phyloP scores from a whole-genome alignment of 2,797 vertebrate genomes.

The Galaxias olidus region DNA sequence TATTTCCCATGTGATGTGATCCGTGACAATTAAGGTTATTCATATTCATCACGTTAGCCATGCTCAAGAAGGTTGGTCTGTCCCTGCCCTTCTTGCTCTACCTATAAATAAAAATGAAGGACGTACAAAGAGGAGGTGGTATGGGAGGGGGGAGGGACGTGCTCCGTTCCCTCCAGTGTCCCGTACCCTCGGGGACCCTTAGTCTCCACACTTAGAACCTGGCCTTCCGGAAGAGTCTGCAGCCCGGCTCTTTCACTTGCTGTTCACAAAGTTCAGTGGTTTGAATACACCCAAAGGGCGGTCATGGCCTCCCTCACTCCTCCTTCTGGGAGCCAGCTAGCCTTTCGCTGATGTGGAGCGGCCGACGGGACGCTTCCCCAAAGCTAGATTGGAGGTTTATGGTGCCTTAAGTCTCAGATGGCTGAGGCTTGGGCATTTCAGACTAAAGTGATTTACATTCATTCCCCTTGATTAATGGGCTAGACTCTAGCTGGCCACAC shows the following conservation, averaged over 20 bases:
- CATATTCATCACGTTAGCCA: constrained; percentile 67
- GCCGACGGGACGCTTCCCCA: constrained; percentile 52
- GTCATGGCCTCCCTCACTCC: constrained; percentile 51
- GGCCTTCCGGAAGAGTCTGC: constrained; percentile 43
- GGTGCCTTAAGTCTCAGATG: constrained; percentile 28
- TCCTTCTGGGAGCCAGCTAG: constrained; percentile 56
- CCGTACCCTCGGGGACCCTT: constrained; percentile 45
- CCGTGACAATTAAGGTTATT: constrained; percentile 69
- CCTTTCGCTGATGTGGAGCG: constrained; percentile 60
- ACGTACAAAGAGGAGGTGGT: not conserved
- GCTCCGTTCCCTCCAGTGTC: constrained; percentile 2
- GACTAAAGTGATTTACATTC: constrained; percentile 19
- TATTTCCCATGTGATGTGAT: constrained; percentile 65
- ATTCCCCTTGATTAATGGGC: constrained; percentile 35
- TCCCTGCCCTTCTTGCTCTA: constrained; percentile 15
- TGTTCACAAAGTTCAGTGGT: constrained; percentile 59
- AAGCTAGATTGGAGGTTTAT: constrained; percentile 40
- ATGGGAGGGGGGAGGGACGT: not conserved
- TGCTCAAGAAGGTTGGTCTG: constrained; percentile 47
- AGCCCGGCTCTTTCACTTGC: constrained; percentile 5
- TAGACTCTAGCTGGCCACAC: constrained; percentile 21
- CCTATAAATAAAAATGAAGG: too few relatives aligned
- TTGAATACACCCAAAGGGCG: constrained; percentile 66
- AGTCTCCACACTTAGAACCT: constrained; percentile 29
- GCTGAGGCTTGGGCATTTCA: constrained; percentile 2